Evolutionary conservation across 1,140 invertebrate genomes (phyloP).

Genomic region (Aphelinus certus): DNA sequence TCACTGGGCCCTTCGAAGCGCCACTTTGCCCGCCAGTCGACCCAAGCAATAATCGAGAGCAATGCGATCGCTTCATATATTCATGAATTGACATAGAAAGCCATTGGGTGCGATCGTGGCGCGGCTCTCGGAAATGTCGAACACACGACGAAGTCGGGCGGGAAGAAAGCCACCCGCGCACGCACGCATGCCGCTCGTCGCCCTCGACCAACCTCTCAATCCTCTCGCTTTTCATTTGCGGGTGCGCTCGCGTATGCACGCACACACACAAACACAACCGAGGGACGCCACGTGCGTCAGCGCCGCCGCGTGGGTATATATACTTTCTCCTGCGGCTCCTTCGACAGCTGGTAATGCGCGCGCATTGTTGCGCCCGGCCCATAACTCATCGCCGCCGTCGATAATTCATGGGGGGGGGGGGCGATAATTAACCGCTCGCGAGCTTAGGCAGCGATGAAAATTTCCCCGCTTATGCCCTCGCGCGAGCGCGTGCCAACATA

Average conservation of each 20-base stretch:
- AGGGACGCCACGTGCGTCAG: not conserved
- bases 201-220: not conserved
- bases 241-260: no score
- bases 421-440: not conserved
- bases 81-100: no score
- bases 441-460: not conserved
- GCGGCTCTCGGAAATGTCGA: no score
- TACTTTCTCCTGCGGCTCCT: no score
- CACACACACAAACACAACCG: not conserved
- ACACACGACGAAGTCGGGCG: no score
- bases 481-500: not conserved
- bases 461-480: not conserved
- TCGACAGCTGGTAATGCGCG: not conserved
- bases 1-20: no score
- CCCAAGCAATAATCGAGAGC: no score
- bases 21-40: no score
- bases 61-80: no score
- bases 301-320: not conserved
- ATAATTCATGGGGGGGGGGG: not conserved
- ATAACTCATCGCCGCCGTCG: not conserved
- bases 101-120: no score
- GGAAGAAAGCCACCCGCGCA: no score
- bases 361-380: not conserved
- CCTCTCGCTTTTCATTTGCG: slow-evolving; percentile 11
- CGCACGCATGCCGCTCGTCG: no score